Conservation (phyloP, 2,113 vertebrate species). For the Puma concolor region DNA sequence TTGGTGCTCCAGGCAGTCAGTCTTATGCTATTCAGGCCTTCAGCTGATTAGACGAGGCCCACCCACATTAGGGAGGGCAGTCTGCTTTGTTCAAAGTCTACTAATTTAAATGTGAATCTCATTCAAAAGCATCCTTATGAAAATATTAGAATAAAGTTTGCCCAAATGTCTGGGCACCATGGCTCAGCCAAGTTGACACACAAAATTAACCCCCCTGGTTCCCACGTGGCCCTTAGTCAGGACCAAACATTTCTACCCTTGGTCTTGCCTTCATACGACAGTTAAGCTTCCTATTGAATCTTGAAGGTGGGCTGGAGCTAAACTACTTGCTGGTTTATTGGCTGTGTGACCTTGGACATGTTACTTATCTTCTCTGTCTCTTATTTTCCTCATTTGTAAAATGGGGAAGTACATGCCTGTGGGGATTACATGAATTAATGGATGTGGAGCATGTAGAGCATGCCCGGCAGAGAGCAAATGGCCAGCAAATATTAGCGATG, state of each 20-base stretch:
- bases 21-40: background rate
- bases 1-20: background rate
- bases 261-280: background rate
- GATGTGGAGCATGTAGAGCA: too few relatives aligned
- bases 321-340: background rate
- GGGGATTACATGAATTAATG: background rate
- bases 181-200: background rate
- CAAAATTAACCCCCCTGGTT: background rate
- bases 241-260: background rate
- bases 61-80: background rate
- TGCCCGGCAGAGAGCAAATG: background rate
- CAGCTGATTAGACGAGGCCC: background rate
- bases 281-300: background rate
- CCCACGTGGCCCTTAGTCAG: accelerated
- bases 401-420: too few relatives aligned
- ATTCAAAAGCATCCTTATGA: background rate
- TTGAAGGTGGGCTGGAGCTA: background rate
- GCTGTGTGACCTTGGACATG: background rate
- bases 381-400: background rate
- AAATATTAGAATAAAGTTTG: background rate
- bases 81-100: background rate
- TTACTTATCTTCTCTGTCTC: background rate
- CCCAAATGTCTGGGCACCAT: background rate
- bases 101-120: background rate
- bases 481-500: background rate